These are phyloP conservation scores for Pristionchus pacificus DNA, from an alignment of 1,140 invertebrate genomes.

Conservation along the genomic window DNA sequence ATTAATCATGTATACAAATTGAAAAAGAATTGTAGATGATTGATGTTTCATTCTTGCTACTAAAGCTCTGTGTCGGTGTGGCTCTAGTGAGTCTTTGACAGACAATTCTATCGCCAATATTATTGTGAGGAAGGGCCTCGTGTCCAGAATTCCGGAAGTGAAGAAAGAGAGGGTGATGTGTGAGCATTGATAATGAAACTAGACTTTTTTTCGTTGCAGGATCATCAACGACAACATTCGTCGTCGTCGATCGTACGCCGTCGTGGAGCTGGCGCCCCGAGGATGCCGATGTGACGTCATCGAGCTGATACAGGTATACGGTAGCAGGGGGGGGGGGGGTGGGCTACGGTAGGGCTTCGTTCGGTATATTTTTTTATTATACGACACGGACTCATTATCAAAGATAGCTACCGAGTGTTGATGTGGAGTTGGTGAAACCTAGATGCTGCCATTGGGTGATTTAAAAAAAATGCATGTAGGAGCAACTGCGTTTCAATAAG, in stretches of 20 bases:
- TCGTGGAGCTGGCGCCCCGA: background rate
- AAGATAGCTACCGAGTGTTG: too few relatives aligned
- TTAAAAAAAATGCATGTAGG: too few relatives aligned
- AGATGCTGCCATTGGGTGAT: background rate
- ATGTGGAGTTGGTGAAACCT: background rate
- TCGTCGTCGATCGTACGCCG: background rate
- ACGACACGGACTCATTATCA: too few relatives aligned
- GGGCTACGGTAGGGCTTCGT: background rate
- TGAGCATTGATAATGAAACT: background rate
- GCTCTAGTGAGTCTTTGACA: too few relatives aligned
- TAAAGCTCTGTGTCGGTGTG: too few relatives aligned
- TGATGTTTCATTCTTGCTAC: too few relatives aligned
- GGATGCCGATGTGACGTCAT: background rate
- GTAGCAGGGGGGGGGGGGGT: background rate
- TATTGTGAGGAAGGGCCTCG: too few relatives aligned
- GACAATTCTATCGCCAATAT: too few relatives aligned
- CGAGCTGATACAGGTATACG: background rate
- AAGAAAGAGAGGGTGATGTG: too few relatives aligned
- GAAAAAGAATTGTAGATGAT: too few relatives aligned
- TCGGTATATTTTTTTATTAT: background rate
- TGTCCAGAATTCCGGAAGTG: too few relatives aligned
- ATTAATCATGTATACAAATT: too few relatives aligned
- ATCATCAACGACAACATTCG: background rate
- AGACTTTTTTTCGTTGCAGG: background rate
- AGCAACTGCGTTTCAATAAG: background rate